Conservation (phyloP, 2,888 invertebrate species). For the Nemurella pictetii region DNA sequence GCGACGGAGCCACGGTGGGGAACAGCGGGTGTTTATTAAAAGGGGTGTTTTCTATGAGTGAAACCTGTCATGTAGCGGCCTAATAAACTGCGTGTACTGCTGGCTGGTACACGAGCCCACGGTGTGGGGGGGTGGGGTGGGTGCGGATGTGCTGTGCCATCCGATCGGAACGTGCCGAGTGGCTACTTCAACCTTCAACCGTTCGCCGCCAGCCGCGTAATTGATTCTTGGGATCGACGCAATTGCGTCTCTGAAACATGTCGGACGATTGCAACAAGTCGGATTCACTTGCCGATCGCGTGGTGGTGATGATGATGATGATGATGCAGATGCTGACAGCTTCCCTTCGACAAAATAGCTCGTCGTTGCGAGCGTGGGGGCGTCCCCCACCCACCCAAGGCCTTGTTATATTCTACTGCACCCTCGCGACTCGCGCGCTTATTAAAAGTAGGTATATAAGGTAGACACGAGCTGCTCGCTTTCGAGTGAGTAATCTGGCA, state of each 20-base stretch:
- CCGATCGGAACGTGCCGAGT: too few relatives aligned
- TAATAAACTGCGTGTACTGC: conserved; percentile 9
- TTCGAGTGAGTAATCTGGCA: background rate
- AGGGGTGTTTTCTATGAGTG: conserved; percentile 14
- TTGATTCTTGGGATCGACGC: background rate
- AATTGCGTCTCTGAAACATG: background rate
- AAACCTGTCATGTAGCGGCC: conserved; percentile 18
- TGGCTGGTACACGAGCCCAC: too few relatives aligned
- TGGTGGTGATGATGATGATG: background rate
- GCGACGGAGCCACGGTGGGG: too few relatives aligned
- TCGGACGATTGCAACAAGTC: background rate
- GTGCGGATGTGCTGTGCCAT: too few relatives aligned
- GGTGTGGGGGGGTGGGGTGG: too few relatives aligned
- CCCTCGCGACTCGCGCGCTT: background rate
- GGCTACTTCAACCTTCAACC: too few relatives aligned
- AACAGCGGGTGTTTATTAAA: conserved; percentile 19
- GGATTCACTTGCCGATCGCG: background rate
- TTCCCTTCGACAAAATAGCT: background rate
- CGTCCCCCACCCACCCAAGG: background rate
- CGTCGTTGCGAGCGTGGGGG: too few relatives aligned
- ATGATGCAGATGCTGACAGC: background rate
- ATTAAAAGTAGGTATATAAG: background rate
- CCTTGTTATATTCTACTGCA: too few relatives aligned
- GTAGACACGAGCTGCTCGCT: background rate
- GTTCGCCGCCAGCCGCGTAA: background rate